A percentile compares a stretch with the other conserved stretches of the same genome.
Conservation (phyloP, 2,797 vertebrate genomes). For the Pseudomugil gertrudae region DNA sequence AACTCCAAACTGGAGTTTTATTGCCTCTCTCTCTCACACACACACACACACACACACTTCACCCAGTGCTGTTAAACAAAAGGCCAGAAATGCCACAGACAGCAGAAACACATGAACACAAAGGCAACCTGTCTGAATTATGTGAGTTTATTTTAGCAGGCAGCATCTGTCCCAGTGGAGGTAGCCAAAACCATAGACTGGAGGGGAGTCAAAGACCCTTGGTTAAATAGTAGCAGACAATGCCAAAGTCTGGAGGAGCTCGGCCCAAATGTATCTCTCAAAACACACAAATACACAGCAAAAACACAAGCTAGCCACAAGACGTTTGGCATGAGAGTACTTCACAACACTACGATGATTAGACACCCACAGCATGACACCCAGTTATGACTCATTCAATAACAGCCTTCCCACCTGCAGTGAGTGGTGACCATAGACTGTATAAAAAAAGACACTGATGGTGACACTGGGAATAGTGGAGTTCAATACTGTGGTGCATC, state of each 20-base stretch:
- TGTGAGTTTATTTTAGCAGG: conserved; percentile 15
- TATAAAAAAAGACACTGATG: no score
- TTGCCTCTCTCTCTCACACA: not conserved
- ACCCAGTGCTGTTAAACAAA: not conserved
- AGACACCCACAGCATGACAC: conserved; percentile 56
- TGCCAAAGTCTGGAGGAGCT: conserved; percentile 31
- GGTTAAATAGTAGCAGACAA: conserved; percentile 20
- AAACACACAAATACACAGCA: not conserved
- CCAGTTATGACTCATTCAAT: conserved; percentile 65
- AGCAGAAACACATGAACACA: not conserved
- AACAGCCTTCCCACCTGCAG: conserved; percentile 57
- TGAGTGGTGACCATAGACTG: no score
- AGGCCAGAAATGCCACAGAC: not conserved
- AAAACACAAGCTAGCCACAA: conserved; percentile 26
- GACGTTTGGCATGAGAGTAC: not conserved
- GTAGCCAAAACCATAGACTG: conserved; percentile 29
- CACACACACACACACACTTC: no score
- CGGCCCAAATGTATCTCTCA: conserved; percentile 34
- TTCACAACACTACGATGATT: conserved; percentile 40
- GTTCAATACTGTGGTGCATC: conserved; percentile 40
- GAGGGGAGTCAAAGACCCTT: conserved; percentile 20
- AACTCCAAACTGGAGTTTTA: not conserved
- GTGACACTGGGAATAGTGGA: conserved; percentile 19
- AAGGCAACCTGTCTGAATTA: conserved; percentile 16
- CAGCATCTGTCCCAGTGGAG: conserved; percentile 10